Evolutionary conservation across 1,140 invertebrate genomes (phyloP).

Genomic region (Trichoplusia ni): DNA sequence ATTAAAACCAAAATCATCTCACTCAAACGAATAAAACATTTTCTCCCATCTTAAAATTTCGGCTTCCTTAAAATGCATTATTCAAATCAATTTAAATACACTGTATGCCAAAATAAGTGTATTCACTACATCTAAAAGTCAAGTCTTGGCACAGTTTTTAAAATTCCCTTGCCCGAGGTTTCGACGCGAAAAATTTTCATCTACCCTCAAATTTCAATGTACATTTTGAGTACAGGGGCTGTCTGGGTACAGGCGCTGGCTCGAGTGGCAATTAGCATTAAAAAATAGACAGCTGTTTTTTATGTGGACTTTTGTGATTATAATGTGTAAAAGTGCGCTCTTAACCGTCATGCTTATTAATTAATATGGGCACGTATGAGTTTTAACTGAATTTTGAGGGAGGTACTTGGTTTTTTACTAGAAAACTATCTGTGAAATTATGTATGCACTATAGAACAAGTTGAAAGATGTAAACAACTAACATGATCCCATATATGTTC

Average conservation of each 20-base stretch:
- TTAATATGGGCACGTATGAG: not conserved
- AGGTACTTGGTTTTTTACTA: too few species aligned
- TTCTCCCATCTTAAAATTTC: too few species aligned
- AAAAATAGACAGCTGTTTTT: not conserved
- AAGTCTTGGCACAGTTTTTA: slow-evolving; percentile 9
- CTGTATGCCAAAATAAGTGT: not conserved
- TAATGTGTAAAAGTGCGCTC: not conserved
- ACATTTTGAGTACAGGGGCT: slow-evolving; percentile 10
- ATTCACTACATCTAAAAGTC: slow-evolving; percentile 18
- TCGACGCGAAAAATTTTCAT: not conserved
- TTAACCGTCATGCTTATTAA: not conserved
- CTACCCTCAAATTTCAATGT: not conserved
- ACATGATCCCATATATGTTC: too few species aligned
- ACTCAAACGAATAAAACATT: too few species aligned
- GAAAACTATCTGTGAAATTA: too few species aligned
- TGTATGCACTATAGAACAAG: too few species aligned
- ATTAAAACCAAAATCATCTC: too few species aligned
- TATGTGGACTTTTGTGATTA: not conserved
- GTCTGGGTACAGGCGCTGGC: too few species aligned
- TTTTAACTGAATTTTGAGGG: not conserved
- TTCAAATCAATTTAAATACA: slow-evolving; percentile 21
- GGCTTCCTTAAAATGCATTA: not conserved
- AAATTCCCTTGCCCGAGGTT: not conserved
- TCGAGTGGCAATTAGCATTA: not conserved
- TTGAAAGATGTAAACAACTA: too few species aligned